A percentile compares a stretch with the other conserved stretches of the same genome.
These are phyloP conservation scores for Agriopis leucophaearia DNA, from an alignment of 2,888 invertebrate genomes.

Conservation along the genomic window DNA sequence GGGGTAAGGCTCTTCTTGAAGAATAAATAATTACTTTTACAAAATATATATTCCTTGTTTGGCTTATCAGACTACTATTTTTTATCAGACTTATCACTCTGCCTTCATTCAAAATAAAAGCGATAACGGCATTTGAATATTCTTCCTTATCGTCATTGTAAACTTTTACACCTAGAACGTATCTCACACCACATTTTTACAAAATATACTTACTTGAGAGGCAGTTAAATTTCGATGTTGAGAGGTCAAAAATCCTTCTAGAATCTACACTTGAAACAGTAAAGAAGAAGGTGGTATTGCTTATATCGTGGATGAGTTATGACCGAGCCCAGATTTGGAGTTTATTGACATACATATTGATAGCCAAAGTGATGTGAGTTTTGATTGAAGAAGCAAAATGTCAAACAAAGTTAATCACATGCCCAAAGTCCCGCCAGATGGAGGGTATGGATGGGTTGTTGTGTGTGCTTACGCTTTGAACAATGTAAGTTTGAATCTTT, in stretches of 20 bases:
- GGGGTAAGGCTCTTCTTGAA: too few relatives aligned
- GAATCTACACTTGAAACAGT: slow-evolving; percentile 26
- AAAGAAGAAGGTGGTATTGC: slow-evolving; percentile 25
- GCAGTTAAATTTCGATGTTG: too few relatives aligned
- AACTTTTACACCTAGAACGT: slow-evolving; percentile 40
- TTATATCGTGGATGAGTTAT: slow-evolving; percentile 50
- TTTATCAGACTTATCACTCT: too few relatives aligned
- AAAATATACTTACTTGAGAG: slow-evolving; percentile 23
- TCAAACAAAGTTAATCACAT: slow-evolving; percentile 53
- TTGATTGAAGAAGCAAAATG: slow-evolving; percentile 55
- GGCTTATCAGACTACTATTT: too few relatives aligned
- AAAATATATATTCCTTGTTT: too few relatives aligned
- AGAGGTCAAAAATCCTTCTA: slow-evolving; percentile 49
- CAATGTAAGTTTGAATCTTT: slow-evolving; percentile 82
- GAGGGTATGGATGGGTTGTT: slow-evolving; percentile 89
- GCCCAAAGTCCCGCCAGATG: slow-evolving; percentile 86
- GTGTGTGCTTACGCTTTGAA: slow-evolving; percentile 87
- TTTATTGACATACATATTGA: slow-evolving; percentile 35
- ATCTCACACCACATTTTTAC: slow-evolving; percentile 37
- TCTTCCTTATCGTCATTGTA: slow-evolving; percentile 39
- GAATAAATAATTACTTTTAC: too few relatives aligned
- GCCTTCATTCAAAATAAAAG: slow-evolving; percentile 50
- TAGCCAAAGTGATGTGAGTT: slow-evolving; percentile 41
- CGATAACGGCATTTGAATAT: slow-evolving; percentile 65
- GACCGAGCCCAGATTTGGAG: slow-evolving; percentile 34